phyloP scores from a whole-genome alignment of 2,113 vertebrate genomes.

The Catagonus wagneri region DNA sequence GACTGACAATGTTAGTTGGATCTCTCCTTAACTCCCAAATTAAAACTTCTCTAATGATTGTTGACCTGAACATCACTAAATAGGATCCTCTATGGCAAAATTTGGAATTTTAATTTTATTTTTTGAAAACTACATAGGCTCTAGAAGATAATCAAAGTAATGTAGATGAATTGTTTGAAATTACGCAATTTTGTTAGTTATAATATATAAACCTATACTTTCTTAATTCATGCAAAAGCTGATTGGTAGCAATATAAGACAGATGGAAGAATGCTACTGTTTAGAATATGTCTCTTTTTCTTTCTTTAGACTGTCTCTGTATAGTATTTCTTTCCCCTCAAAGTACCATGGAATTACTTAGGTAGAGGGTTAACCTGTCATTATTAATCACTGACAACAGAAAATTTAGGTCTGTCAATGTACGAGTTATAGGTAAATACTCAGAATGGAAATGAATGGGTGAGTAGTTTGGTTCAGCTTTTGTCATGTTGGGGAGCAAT shows the following conservation, averaged over 20 bases:
- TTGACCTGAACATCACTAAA: not conserved
- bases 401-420: not conserved
- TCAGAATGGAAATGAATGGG: not conserved
- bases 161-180: not conserved
- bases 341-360: not conserved
- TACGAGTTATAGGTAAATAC: not conserved
- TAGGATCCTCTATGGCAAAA: not conserved
- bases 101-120: not conserved
- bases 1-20: not conserved
- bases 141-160: not conserved
- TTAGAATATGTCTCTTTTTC: not conserved
- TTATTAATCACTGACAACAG: not conserved
- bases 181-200: not conserved
- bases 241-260: not conserved
- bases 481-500: not conserved
- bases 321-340: not conserved
- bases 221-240: constrained; percentile 53
- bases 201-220: not conserved
- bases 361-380: not conserved
- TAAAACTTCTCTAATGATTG: constrained; percentile 23
- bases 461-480: not conserved
- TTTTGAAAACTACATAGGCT: not conserved
- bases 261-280: not conserved
- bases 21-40: not conserved
- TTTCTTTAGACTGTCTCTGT: not conserved